phyloP scores from a whole-genome alignment of 2,888 invertebrate genomes.

The Nymphalis polychloros region DNA sequence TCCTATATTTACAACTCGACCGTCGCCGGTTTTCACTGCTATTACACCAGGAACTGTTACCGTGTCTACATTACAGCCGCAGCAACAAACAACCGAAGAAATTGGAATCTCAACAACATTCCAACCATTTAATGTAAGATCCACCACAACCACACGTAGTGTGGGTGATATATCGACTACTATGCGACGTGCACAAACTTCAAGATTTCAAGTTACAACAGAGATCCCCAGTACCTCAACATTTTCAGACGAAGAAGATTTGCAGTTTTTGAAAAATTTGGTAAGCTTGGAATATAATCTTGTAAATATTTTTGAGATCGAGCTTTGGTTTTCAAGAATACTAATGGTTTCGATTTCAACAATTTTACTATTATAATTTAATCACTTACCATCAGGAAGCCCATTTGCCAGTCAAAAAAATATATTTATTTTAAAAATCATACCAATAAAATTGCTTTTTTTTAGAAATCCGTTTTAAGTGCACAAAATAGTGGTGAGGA shows the following conservation, averaged over 20 bases:
- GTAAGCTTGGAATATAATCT: constrained; percentile 58
- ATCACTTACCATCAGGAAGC: too few species aligned
- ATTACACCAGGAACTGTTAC: constrained; percentile 55
- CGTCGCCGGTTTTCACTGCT: constrained; percentile 52
- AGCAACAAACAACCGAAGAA: constrained; percentile 54
- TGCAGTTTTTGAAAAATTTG: constrained; percentile 83
- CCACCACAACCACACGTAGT: constrained; percentile 54
- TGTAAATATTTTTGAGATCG: neutral
- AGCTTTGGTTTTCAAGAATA: too few species aligned
- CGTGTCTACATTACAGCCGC: constrained; percentile 59
- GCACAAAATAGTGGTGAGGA: constrained; percentile 65
- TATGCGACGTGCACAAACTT: constrained; percentile 50
- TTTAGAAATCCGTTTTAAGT: constrained; percentile 75
- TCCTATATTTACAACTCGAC: constrained; percentile 63
- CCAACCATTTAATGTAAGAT: constrained; percentile 57
- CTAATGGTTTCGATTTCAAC: too few species aligned
- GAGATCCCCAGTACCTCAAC: constrained; percentile 73
- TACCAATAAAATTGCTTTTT: constrained; percentile 28
- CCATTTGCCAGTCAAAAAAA: too few species aligned
- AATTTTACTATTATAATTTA: too few species aligned
- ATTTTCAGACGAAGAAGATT: constrained; percentile 79
- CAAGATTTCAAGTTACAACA: constrained; percentile 60
- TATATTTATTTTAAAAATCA: too few species aligned
- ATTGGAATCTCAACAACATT: constrained; percentile 70
- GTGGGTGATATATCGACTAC: constrained; percentile 46